Base-by-base conservation (phyloP, 2,888 invertebrate species). In the Ochlodes sylvanus region DNA sequence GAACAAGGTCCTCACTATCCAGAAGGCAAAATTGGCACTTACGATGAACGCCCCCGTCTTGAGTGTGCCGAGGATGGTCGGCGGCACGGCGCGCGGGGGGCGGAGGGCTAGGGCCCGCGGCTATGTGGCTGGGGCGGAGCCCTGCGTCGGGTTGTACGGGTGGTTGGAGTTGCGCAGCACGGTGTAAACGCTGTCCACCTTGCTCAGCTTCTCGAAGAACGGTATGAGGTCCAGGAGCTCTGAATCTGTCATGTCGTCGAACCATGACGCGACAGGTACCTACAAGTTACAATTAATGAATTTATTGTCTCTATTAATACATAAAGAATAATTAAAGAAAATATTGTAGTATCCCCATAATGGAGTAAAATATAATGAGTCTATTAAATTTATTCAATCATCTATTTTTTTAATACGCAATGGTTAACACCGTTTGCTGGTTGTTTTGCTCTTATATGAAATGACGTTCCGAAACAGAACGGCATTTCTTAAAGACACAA, bases 191-290 rank as follows among this genome's bases (percentile, higher is more conserved):
- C 98, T 98, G 92, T 99, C 98, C 86, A 98, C 98, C 94, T 97
- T 98, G 93, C 98, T 98, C 79, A 99, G 95, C 90, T 98, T 97
- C 94, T 99, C 99, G 93, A 99, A 98, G 92, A 99, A 98, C 79
- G 99, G 99, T 90, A 99, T 97, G 87, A 99, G 95, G 94, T 99
- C 99, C 84, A 98, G 95, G 76, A 99, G 95, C 93, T 99, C 99
- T 72, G 98, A 97, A 93, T 99, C 99, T 83, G 97, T 96, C 96
- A 98, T 98, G 93, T 99, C 99, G 94, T 99, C 99, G 94, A 99
- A 99, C 99, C 99, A 99, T 76, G 99, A 99, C 86, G 98, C 98
- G 76, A 99, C 99, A 85, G 99, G 99, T 89, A 99, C 98, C 97
- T 97, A 88, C 1, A 88, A 88, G 27, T 27, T 14, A 4, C 4